A percentile compares a stretch with the other conserved stretches of the same genome.
Conservation (phyloP, 2,113 vertebrate genomes). For the Corvus moneduloides region DNA sequence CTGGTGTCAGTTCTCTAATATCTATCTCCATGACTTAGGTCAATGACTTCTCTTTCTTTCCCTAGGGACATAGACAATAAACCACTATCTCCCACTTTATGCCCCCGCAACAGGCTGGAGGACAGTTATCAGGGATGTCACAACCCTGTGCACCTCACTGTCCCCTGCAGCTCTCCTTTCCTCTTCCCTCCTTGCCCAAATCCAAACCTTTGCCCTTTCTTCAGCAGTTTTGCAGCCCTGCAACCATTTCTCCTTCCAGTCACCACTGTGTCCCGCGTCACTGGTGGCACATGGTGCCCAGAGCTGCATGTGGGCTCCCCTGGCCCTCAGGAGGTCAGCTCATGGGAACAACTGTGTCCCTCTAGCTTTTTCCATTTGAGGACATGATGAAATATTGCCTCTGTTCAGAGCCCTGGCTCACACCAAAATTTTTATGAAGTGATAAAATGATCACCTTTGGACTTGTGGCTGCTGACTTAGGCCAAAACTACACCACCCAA, state of each 20-base stretch:
- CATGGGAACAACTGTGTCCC: not conserved
- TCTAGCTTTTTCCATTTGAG: not conserved
- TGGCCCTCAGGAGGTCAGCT: not conserved
- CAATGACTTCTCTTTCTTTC: not conserved
- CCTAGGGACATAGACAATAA: not conserved
- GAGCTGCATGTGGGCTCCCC: not conserved
- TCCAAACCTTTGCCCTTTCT: not conserved
- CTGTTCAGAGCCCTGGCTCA: not conserved
- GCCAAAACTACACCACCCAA: not conserved
- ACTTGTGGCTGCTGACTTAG: not conserved
- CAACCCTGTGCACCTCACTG: not conserved
- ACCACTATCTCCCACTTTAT: not conserved
- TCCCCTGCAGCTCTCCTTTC: not conserved
- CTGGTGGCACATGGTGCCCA: not conserved
- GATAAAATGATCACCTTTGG: constrained; percentile 26
- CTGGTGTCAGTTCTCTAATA: not conserved
- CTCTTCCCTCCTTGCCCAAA: not conserved
- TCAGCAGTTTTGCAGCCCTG: not conserved
- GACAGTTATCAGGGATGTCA: not conserved
- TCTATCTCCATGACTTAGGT: not conserved
- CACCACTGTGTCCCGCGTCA: too few relatives aligned
- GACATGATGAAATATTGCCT: not conserved
- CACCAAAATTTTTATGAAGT: not conserved
- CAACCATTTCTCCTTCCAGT: accelerated
- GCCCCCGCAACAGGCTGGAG: not conserved